Evolutionary conservation across 2,113 vertebrate species (phyloP), one percentile per base, ranked within the genome.

Genomic region (Plecotus auritus): DNA sequence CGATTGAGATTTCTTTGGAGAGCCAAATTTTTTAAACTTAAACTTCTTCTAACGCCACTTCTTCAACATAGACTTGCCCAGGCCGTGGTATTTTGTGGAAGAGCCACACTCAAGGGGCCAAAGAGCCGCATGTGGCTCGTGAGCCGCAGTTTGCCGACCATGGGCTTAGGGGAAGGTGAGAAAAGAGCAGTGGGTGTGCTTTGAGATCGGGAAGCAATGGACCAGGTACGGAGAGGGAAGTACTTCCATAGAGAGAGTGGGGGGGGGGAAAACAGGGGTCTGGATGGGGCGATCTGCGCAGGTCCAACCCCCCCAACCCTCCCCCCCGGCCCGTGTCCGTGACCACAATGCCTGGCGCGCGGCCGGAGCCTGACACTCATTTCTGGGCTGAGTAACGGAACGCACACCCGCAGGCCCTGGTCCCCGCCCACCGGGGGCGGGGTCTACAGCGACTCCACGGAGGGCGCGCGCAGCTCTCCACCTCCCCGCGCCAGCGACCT

Each of bases 351-450:
- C 32, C 28, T 18, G 26, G 66, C 67, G 10, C n/a, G 17, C 18
- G 5, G 32, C 67, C 8, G 16, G n/a, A 1, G 40, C 7, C 20
- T 18, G 40, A 4, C 4, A 17, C 5, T 14, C 35, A 18, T 4
- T 35, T 78, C 4, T 8, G 35, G 66, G 18, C 26, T 49, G 87
- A 40, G n/a, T 1, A 28, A n/a, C 14, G 1, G 9, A 14, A 1
- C 0, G 13, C 17, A 10, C 45, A 26, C 23, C 4, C 7, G n/a
- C 7, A 13, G 9, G 37, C 30, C 17, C 13, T 0, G 0, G 5
- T 6, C 64, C 40, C 20, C 4, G 6, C 9, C 30, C 1, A 3
- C 32, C n/a, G 0, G 28, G 2, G 4, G 8, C 10, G 10, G 2
- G 2, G 5, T 11, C 61, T 1, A 14, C 84, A 8, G 11, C 13